Percentiles rank a stretch among this genome's conserved stretches.
Evolutionary conservation across 1,140 invertebrate species (phyloP).

Genomic region (Trinorchestia longiramus): DNA sequence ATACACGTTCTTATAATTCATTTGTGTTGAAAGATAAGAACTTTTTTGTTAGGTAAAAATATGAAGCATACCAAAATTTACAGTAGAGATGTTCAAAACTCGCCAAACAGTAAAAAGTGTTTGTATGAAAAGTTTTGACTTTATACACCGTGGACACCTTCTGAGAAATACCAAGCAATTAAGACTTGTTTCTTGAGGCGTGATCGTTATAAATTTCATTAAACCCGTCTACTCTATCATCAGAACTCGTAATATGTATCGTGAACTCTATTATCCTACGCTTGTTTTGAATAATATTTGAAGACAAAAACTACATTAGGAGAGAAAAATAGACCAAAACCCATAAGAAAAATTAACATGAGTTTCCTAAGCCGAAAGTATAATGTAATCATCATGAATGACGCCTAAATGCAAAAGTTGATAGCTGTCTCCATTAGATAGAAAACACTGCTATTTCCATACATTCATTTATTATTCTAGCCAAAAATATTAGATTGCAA

Average conservation of each 20-base stretch:
- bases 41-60: neutral
- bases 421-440: too few relatives aligned
- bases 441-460: too few relatives aligned
- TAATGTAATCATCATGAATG: too few relatives aligned
- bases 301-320: neutral
- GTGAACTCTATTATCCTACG: neutral
- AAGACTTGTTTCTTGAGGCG: too few relatives aligned
- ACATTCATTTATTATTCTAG: too few relatives aligned
- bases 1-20: too few relatives aligned
- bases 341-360: too few relatives aligned
- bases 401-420: too few relatives aligned
- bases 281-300: neutral
- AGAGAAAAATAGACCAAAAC: too few relatives aligned
- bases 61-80: neutral
- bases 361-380: too few relatives aligned
- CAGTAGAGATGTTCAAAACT: neutral
- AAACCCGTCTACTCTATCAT: neutral
- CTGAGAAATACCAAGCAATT: neutral
- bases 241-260: neutral
- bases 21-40: neutral
- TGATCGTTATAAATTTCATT: neutral
- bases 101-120: neutral
- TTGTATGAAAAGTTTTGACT: neutral
- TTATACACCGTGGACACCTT: neutral
- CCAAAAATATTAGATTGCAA: too few relatives aligned